These are phyloP conservation scores for Hirundichthys speculiger DNA, from an alignment of 2,113 vertebrate species.

Conservation along the genomic window DNA sequence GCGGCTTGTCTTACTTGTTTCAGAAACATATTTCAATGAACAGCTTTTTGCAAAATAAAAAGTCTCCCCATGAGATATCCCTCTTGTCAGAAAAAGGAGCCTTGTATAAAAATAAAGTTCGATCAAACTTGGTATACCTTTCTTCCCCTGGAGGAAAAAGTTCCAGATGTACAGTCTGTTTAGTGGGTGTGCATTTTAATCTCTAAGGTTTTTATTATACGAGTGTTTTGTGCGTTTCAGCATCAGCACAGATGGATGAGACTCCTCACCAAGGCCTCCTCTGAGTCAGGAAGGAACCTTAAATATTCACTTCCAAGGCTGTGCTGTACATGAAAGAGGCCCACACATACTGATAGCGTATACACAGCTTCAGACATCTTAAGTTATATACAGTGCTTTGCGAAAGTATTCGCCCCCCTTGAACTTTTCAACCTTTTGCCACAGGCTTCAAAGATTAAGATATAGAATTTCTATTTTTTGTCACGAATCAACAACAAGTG, in stretches of 20 bases:
- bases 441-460: too few species aligned
- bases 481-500: too few species aligned
- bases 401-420: too few species aligned
- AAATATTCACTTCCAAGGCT: constrained; percentile 62
- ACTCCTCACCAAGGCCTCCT: constrained; percentile 45
- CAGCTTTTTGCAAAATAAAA: too few species aligned
- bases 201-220: constrained; percentile 11
- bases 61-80: too few species aligned
- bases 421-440: too few species aligned
- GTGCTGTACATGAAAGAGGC: constrained; percentile 37
- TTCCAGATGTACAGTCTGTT: constrained; percentile 14
- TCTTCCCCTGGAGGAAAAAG: background rate
- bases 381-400: too few species aligned
- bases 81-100: too few species aligned
- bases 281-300: constrained; percentile 38
- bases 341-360: background rate
- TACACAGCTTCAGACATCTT: constrained; percentile 3
- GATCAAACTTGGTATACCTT: background rate
- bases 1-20: too few species aligned
- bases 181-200: constrained; percentile 15
- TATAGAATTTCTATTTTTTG: too few species aligned
- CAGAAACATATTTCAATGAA: too few species aligned
- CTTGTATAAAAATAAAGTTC: too few species aligned
- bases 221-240: constrained; percentile 57
- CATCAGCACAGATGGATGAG: constrained; percentile 59